phyloP scores from a whole-genome alignment of 2,797 vertebrate genomes.

The Lophius americanus region DNA sequence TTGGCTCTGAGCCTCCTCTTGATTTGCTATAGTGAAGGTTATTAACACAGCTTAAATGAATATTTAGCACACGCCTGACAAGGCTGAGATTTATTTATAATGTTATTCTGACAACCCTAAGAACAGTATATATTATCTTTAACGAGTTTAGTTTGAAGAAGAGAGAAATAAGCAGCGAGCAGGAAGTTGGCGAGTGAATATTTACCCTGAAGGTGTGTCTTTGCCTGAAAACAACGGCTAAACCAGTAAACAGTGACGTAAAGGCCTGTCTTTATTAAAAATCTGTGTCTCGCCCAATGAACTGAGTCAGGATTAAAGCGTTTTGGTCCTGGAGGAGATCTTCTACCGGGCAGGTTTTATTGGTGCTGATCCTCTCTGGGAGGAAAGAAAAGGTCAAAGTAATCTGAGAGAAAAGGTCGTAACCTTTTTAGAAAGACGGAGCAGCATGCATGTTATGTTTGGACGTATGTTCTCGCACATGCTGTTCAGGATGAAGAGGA shows the following conservation, averaged over 20 bases:
- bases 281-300: not conserved
- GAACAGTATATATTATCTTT: no score
- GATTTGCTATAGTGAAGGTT: no score
- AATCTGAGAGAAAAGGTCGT: not conserved
- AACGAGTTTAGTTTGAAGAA: no score
- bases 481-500: slow-evolving; percentile 92
- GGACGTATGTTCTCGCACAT: slow-evolving; percentile 21
- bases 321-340: no score
- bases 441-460: not conserved
- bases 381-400: not conserved
- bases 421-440: not conserved
- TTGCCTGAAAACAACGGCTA: not conserved
- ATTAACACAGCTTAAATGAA: no score
- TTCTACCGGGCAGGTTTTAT: not conserved
- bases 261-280: not conserved
- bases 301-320: no score
- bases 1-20: no score
- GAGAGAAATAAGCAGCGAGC: no score
- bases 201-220: not conserved
- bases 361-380: slow-evolving; percentile 11
- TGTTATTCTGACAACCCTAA: no score
- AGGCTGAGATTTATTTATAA: no score
- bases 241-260: not conserved
- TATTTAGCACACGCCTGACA: no score
- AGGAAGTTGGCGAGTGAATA: not conserved